phyloP scores from a whole-genome alignment of 35 echinoderm and acorn worm species.

The Apostichopus parvimensis region DNA sequence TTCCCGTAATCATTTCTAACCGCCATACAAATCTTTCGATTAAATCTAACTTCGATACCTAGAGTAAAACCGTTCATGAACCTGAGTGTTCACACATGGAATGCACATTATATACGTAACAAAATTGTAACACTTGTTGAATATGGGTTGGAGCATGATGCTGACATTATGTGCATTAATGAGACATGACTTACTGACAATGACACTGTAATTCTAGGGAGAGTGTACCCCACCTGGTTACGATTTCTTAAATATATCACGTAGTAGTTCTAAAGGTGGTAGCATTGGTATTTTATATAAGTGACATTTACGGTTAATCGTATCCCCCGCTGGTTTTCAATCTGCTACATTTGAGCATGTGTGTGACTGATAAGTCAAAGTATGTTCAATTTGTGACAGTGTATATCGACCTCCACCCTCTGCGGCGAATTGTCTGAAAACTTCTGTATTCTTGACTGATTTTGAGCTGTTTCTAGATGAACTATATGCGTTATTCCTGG shows the following conservation, averaged over 20 bases:
- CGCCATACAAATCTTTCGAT: too few species aligned
- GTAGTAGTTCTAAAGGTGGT: too few species aligned
- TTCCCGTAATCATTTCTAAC: too few species aligned
- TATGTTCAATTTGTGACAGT: slow-evolving; percentile 40
- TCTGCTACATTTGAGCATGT: neutral
- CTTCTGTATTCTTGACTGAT: slow-evolving; percentile 47
- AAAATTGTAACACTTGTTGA: slow-evolving; percentile 28
- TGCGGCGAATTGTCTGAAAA: slow-evolving; percentile 12
- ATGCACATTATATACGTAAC: slow-evolving; percentile 42
- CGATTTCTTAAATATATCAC: neutral
- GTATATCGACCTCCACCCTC: slow-evolving; percentile 63
- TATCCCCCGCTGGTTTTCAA: too few species aligned
- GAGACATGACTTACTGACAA: slow-evolving; percentile 52
- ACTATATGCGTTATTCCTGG: neutral
- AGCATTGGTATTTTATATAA: too few species aligned
- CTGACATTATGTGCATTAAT: slow-evolving; percentile 48
- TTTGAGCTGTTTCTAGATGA: slow-evolving; percentile 51
- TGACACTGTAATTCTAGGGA: slow-evolving; percentile 38
- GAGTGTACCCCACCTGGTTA: slow-evolving; percentile 52
- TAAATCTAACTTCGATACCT: too few species aligned
- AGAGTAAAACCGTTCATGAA: too few species aligned
- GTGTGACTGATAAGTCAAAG: slow-evolving; percentile 30
- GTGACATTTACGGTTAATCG: too few species aligned
- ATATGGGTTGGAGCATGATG: slow-evolving; percentile 39
- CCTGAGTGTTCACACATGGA: neutral